Conservation (phyloP, 2,888 invertebrate genomes). For the Melinaea menophilus region DNA sequence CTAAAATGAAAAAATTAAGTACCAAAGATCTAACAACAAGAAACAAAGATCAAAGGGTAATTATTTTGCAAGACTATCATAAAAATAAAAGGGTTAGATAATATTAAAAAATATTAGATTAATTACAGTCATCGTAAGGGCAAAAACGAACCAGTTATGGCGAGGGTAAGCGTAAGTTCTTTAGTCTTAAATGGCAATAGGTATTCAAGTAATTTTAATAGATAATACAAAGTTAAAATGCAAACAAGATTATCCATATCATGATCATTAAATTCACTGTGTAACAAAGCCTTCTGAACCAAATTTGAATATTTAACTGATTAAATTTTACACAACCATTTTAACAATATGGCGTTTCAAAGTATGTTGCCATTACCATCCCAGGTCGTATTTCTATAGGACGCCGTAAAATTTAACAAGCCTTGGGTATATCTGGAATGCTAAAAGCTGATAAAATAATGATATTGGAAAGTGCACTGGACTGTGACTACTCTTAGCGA, state of each 20-base stretch:
- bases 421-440: slow-evolving; percentile 19
- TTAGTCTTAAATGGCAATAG: no score
- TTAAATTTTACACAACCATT: slow-evolving; percentile 10
- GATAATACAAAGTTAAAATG: background rate
- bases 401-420: slow-evolving; percentile 30
- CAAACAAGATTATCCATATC: background rate
- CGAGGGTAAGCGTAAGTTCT: no score
- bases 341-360: slow-evolving; percentile 20
- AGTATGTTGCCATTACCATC: slow-evolving; percentile 28
- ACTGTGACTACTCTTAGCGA: background rate
- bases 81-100: no score
- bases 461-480: slow-evolving; percentile 11
- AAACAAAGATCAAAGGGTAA: no score
- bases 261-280: slow-evolving; percentile 2
- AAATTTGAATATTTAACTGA: slow-evolving; percentile 4
- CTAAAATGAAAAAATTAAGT: slow-evolving; percentile 19
- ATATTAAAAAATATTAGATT: no score
- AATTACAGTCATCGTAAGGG: no score
- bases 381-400: slow-evolving; percentile 22
- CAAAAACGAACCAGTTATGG: no score
- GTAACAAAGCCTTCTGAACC: background rate
- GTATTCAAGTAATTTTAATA: background rate
- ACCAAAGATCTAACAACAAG: no score
- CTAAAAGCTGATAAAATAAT: slow-evolving; percentile 26
- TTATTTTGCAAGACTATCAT: no score